Base-by-base conservation (phyloP, 2,113 vertebrate genomes). In the Cebus imitator region DNA sequence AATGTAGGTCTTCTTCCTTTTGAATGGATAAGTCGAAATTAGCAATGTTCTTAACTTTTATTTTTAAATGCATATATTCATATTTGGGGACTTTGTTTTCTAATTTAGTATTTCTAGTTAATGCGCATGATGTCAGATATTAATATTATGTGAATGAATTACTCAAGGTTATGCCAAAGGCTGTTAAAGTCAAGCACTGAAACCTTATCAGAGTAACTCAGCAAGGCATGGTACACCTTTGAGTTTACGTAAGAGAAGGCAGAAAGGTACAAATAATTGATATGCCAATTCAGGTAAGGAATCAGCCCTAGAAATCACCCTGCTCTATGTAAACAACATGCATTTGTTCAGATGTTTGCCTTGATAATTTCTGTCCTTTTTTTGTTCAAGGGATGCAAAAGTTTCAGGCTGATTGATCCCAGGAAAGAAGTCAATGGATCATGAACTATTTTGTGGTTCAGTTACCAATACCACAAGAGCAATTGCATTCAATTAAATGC, bases 261-360 rank as follows among this genome's bases (percentile, higher is more conserved):
- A 84, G 61, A 79, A 48, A 57, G 16, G 45, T 72, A 96, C 32
- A 94, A 48, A 32, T 87, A 66, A 72, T 10, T 58, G 61, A 76
- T 82, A 85, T 52, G 45, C 76, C 78, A 90, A 83, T 66, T 45
- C 43, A 81, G 66, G 43, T 30, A 90, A 94, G 57, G 57, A 72
- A 76, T 94, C 55, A 50, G 94, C 40, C 75, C 85, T 40, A 81
- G n/a, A 92, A 98, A 90, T 14, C 85, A 78, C 21, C 70, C 12
- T 68, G 23, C 9, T 82, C 57, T 88, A 7, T 79, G 91, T 37
- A 97, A 97, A 95, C 37, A 97, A 32, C 25, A 30, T 0, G 4
- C 11, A 21, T 84, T 87, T 97, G 12, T 70, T 87, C 32, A 73
- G 87, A 97, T n/a, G 80, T 25, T n/a, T 95, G 85, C 57, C 85